Evolutionary conservation across 2,888 invertebrate genomes (phyloP).

Genomic region (Polietes domitor): DNA sequence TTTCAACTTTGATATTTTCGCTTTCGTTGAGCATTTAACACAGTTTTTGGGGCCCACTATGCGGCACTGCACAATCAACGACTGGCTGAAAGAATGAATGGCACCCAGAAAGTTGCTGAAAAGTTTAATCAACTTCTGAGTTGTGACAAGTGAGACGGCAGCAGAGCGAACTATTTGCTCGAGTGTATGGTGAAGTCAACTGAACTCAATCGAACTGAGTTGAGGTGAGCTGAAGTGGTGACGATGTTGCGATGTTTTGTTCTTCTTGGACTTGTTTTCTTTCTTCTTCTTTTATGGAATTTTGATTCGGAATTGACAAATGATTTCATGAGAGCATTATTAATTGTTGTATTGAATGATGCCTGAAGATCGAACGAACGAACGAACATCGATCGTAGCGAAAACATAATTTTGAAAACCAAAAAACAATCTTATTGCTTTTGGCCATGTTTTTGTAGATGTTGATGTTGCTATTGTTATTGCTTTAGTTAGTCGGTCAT

Average conservation of each 20-base stretch:
- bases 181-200: not conserved
- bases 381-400: not conserved
- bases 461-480: not conserved
- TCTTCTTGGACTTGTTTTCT: not conserved
- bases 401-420: not conserved
- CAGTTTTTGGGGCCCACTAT: not conserved
- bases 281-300: not conserved
- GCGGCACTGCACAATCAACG: slow-evolving; percentile 10
- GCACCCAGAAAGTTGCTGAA: slow-evolving; percentile 49
- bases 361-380: slow-evolving; percentile 19
- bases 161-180: not conserved
- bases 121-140: slow-evolving; percentile 62
- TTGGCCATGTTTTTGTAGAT: slow-evolving; percentile 6
- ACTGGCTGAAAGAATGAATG: slow-evolving; percentile 19
- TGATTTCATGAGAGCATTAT: slow-evolving; percentile 49
- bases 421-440: not conserved
- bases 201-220: not conserved
- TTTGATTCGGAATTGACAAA: slow-evolving; percentile 51
- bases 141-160: slow-evolving; percentile 23
- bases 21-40: slow-evolving; percentile 39
- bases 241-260: not conserved
- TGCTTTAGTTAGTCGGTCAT: slow-evolving; percentile 40
- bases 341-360: slow-evolving; percentile 44
- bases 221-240: not conserved
- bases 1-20: slow-evolving; percentile 66